phyloP scores from a whole-genome alignment of 2,888 invertebrate genomes.

The Plagodis dolabraria region DNA sequence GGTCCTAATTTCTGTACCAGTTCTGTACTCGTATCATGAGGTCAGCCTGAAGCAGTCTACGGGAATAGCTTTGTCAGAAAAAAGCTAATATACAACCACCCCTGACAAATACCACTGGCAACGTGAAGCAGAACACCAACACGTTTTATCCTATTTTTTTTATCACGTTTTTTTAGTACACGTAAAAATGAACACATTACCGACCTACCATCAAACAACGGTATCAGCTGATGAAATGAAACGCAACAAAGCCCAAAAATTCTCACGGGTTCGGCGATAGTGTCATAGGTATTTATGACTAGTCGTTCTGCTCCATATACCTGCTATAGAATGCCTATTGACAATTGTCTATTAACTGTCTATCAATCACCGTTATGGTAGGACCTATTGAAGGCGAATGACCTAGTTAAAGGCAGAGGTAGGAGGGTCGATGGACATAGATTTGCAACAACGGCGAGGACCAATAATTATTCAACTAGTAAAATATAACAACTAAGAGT shows the following conservation, averaged over 20 bases:
- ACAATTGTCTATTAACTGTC: conserved; percentile 44
- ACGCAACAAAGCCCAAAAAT: conserved; percentile 29
- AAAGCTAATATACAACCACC: too few species aligned
- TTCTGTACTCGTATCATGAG: too few species aligned
- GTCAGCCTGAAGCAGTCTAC: too few species aligned
- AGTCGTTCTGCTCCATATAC: conserved; percentile 63
- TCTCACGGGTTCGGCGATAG: conserved; percentile 50
- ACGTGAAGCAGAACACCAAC: too few species aligned
- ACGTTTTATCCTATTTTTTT: too few species aligned
- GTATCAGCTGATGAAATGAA: conserved; percentile 26
- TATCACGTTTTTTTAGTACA: too few species aligned
- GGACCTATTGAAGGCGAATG: conserved; percentile 47
- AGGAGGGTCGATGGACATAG: conserved; percentile 36
- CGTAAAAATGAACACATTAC: neutral
- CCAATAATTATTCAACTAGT: too few species aligned
- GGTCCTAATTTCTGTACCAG: too few species aligned
- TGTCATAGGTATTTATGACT: conserved; percentile 29
- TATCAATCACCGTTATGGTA: conserved; percentile 56
- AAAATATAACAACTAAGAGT: too few species aligned
- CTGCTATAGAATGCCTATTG: conserved; percentile 36
- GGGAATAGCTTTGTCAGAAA: too few species aligned
- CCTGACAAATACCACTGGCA: too few species aligned
- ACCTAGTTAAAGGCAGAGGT: conserved; percentile 51
- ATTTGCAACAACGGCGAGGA: conserved; percentile 1
- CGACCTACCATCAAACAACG: conserved; percentile 1